Conservation (phyloP, 2,888 invertebrate genomes). For the Sinotaia quadrata region DNA sequence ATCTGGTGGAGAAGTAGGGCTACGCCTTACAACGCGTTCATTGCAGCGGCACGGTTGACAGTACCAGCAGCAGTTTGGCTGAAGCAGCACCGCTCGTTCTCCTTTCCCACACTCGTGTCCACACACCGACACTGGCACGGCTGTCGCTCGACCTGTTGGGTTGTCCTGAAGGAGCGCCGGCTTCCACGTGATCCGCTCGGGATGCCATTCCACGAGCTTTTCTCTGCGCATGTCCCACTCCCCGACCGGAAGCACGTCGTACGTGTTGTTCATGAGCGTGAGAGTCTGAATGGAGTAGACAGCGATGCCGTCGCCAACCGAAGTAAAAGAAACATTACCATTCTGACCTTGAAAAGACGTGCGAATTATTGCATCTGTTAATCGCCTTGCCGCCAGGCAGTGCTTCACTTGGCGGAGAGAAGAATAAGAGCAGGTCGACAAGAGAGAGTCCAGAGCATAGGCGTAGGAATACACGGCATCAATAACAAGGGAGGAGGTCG, state of each 20-base stretch:
- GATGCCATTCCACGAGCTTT: not conserved
- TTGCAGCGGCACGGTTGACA: conserved; percentile 46
- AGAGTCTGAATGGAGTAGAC: conserved; percentile 15
- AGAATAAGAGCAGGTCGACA: conserved; percentile 29
- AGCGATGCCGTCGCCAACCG: conserved; percentile 12
- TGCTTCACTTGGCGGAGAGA: not conserved
- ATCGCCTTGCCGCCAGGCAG: conserved; percentile 11
- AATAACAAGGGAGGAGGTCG: conserved; percentile 37
- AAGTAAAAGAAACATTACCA: conserved; percentile 4
- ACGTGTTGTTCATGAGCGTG: conserved; percentile 4
- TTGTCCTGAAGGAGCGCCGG: not conserved
- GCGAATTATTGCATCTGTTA: no score
- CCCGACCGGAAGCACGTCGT: conserved; percentile 11
- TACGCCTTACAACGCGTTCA: conserved; percentile 34
- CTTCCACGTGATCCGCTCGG: conserved; percentile 14
- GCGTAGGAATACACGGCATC: conserved; percentile 45
- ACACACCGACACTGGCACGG: conserved; percentile 39
- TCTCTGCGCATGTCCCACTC: conserved; percentile 17
- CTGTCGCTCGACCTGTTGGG: no score
- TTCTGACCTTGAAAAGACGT: conserved; percentile 19
- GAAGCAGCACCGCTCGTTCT: conserved; percentile 38
- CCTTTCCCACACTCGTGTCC: conserved; percentile 43
- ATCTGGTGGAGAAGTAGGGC: conserved; percentile 20
- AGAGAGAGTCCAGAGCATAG: conserved; percentile 32
- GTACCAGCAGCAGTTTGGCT: conserved; percentile 51